Conservation (phyloP, 2,888 invertebrate genomes). For the Sesia apiformis region DNA sequence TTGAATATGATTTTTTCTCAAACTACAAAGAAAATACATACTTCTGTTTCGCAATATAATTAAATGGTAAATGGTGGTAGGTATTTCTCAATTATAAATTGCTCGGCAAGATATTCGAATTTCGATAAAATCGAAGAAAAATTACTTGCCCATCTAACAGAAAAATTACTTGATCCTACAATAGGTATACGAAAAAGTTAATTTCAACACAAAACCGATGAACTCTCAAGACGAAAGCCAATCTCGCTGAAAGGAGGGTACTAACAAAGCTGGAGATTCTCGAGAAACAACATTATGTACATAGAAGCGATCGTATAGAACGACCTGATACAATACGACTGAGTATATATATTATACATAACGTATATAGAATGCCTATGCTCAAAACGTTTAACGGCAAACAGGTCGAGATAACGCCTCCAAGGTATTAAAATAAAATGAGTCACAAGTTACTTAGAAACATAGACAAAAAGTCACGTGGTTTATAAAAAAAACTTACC, state of each 20-base stretch:
- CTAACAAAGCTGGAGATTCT: neutral
- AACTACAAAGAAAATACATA: no score
- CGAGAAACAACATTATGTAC: neutral
- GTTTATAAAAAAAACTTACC: conserved; percentile 38
- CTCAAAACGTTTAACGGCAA: no score
- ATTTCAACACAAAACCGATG: neutral
- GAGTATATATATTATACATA: conserved; percentile 7
- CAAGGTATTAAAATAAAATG: no score
- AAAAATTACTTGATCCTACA: no score
- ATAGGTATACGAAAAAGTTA: neutral
- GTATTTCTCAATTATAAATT: neutral
- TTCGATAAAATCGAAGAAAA: neutral
- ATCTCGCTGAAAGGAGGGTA: neutral
- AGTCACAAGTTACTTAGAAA: no score
- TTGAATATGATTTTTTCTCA: no score
- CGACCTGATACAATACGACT: conserved; percentile 2
- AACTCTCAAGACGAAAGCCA: neutral
- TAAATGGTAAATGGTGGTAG: no score
- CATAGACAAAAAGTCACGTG: no score
- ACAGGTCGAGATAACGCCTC: no score
- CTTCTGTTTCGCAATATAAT: no score
- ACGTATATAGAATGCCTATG: neutral
- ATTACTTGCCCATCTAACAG: neutral
- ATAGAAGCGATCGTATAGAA: neutral
- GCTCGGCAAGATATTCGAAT: neutral